Conservation (phyloP, 2,888 invertebrate species). For the Drosophila maculinotata region DNA sequence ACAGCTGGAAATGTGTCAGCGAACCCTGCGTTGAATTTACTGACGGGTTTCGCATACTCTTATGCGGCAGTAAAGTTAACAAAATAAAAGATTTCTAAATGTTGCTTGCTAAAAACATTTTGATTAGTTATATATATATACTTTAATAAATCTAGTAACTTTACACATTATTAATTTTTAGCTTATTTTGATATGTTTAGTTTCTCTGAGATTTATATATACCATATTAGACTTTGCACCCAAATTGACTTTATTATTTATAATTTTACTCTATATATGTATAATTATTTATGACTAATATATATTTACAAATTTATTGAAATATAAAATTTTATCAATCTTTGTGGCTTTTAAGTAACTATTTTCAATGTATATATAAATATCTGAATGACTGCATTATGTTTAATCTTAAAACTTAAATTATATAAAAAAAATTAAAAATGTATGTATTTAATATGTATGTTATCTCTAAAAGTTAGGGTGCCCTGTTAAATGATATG, state of each 20-base stretch:
- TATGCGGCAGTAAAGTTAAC: background rate
- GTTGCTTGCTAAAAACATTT: too few species aligned
- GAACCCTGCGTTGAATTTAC: conserved; percentile 2
- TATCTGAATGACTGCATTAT: too few species aligned
- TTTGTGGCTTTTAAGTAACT: background rate
- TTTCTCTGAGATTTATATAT: too few species aligned
- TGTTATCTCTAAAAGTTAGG: background rate
- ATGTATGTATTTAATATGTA: background rate
- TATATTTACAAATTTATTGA: background rate
- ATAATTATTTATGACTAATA: background rate
- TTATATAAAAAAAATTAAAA: background rate
- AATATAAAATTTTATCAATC: background rate
- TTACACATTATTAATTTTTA: too few species aligned
- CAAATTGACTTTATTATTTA: background rate
- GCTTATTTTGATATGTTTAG: too few species aligned
- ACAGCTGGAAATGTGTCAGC: conserved; percentile 36
- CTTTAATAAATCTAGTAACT: too few species aligned
- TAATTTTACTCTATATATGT: background rate
- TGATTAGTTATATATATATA: too few species aligned
- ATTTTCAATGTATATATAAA: background rate
- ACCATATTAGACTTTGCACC: background rate
- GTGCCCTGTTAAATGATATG: conserved; percentile 29
- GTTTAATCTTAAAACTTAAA: too few species aligned
- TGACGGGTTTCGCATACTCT: conserved; percentile 32
- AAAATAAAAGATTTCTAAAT: too few species aligned